These are phyloP conservation scores for Aphrocallistes beatrix DNA, from an alignment of 37 sponge, comb jelly and placozoan species.

Conservation along the genomic window DNA sequence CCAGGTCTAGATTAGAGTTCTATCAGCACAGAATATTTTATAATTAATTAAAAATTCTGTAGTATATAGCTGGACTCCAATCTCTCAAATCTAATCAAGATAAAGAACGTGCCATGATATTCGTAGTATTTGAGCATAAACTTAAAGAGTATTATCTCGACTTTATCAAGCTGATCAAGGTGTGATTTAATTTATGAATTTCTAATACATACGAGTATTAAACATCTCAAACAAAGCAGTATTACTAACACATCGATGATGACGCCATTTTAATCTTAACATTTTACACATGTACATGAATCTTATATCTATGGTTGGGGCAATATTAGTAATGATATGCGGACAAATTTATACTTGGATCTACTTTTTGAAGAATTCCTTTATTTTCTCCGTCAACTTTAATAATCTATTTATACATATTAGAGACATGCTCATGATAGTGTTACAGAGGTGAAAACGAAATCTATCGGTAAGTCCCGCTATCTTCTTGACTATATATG, in stretches of 20 bases:
- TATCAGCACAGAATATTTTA: too few species aligned
- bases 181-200: neutral
- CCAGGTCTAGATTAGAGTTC: too few species aligned
- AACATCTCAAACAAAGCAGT: too few species aligned
- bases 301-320: too few species aligned
- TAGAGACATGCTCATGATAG: neutral
- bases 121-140: neutral
- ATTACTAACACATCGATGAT: too few species aligned
- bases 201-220: too few species aligned
- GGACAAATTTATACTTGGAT: too few species aligned
- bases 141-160: neutral
- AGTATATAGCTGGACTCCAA: neutral
- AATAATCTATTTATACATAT: neutral
- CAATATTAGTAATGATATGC: too few species aligned
- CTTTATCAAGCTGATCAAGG: neutral
- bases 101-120: neutral
- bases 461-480: conserved; percentile 1
- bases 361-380: neutral
- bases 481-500: too few species aligned
- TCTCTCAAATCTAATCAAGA: neutral
- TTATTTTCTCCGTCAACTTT: conserved; percentile 7
- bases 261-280: too few species aligned
- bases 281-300: too few species aligned
- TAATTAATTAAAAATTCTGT: neutral
- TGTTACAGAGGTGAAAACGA: neutral